Evolutionary conservation across 2,113 vertebrate genomes (phyloP).

Genomic region (Cnemophilus loriae): DNA sequence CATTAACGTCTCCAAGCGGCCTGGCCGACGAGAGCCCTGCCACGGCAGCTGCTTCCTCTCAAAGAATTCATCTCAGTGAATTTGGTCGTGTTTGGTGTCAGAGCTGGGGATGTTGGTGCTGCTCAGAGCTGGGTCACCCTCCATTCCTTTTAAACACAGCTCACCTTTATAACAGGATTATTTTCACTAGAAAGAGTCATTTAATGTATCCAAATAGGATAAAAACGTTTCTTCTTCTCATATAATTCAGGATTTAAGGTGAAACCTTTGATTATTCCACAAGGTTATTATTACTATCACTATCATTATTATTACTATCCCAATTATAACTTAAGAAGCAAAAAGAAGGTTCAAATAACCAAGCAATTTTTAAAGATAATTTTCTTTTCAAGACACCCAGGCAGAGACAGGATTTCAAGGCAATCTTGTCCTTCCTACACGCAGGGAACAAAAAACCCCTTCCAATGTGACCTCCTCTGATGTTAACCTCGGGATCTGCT

Average conservation of each 20-base stretch:
- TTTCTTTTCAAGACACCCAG: background rate
- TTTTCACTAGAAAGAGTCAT: background rate
- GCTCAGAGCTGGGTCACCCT: background rate
- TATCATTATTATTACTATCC: background rate
- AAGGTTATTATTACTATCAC: background rate
- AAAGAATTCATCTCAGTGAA: background rate
- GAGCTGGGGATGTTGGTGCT: background rate
- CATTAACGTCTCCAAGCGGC: background rate
- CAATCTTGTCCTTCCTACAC: background rate
- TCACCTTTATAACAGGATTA: background rate
- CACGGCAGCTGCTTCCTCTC: background rate
- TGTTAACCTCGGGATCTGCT: background rate
- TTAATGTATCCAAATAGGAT: background rate
- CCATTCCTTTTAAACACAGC: background rate
- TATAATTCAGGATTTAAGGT: background rate
- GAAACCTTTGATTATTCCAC: background rate
- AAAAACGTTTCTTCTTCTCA: background rate
- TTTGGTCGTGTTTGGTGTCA: accelerated
- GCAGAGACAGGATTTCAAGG: background rate
- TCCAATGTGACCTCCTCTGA: background rate
- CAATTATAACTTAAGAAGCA: background rate
- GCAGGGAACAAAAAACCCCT: background rate
- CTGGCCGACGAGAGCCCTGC: background rate
- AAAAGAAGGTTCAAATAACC: background rate
- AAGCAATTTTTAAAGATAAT: background rate